These are phyloP conservation scores for Dasyornis broadbenti DNA, from an alignment of 2,113 vertebrate genomes.

Conservation along the genomic window DNA sequence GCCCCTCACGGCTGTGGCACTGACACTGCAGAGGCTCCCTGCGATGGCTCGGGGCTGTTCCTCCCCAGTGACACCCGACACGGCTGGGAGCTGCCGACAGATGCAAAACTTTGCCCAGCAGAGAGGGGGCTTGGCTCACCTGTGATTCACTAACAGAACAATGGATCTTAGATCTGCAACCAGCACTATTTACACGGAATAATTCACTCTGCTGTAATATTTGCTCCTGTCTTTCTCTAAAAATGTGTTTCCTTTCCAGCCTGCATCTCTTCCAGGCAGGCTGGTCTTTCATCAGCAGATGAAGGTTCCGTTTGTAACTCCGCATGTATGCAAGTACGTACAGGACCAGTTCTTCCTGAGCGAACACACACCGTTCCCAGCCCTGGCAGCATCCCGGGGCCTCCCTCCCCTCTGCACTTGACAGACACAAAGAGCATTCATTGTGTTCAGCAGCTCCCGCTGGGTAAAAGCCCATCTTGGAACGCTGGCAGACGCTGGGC, in stretches of 20 bases:
- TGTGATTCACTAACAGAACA: background rate
- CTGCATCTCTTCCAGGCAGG: background rate
- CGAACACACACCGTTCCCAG: background rate
- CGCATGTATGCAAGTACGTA: background rate
- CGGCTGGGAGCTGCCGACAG: background rate
- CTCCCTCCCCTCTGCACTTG: background rate
- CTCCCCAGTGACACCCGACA: accelerated
- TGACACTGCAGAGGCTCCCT: background rate
- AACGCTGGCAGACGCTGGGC: background rate
- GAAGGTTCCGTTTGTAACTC: slow-evolving; percentile 38
- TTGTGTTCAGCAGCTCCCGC: slow-evolving; percentile 24
- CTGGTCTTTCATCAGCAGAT: slow-evolving; percentile 53
- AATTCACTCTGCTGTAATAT: background rate
- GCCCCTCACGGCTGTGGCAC: background rate
- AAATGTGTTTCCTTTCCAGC: slow-evolving; percentile 37
- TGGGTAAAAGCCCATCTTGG: background rate
- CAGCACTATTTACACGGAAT: background rate
- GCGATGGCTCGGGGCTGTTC: background rate
- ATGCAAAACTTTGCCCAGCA: background rate
- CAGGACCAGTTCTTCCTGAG: slow-evolving; percentile 39
- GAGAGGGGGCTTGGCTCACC: background rate
- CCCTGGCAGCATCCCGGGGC: slow-evolving; percentile 2
- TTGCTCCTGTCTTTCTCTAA: slow-evolving; percentile 8
- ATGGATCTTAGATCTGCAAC: background rate
- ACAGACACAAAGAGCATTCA: slow-evolving; percentile 17